phyloP scores from a whole-genome alignment of 2,113 vertebrate genomes.

The Atractosteus spatula region DNA sequence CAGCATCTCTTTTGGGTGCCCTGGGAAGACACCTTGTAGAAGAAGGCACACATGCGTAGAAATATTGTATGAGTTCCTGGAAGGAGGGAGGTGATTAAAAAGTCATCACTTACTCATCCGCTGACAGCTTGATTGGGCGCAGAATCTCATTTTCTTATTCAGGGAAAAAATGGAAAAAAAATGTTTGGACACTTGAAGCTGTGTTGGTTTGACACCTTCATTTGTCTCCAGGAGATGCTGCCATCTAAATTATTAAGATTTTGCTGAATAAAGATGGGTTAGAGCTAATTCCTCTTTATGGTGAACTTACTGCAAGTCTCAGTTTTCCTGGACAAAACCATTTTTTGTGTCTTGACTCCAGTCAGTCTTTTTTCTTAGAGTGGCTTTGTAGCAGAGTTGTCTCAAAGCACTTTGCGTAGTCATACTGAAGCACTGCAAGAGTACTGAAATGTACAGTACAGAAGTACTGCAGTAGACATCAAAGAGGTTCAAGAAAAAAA shows the following conservation, averaged over 20 bases:
- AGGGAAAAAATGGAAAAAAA: background rate
- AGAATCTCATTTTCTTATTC: background rate
- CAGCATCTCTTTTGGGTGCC: background rate
- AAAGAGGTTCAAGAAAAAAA: too few relatives aligned
- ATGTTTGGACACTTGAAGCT: conserved; percentile 10
- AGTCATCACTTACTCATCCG: background rate
- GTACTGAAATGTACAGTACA: too few relatives aligned
- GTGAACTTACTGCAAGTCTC: background rate
- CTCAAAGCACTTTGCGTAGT: too few relatives aligned
- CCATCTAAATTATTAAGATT: background rate
- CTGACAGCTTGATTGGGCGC: background rate
- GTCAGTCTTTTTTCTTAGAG: background rate
- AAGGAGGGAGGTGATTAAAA: background rate
- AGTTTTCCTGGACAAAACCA: too few relatives aligned
- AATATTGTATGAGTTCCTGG: background rate
- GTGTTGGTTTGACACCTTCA: background rate
- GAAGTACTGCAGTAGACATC: too few relatives aligned
- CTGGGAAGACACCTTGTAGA: background rate
- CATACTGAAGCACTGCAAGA: too few relatives aligned
- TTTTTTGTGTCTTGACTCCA: too few relatives aligned
- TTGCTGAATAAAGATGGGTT: background rate
- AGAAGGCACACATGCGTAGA: background rate
- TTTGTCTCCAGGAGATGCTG: background rate
- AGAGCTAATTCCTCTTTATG: background rate
- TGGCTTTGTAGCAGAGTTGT: too few relatives aligned